phyloP scores from a whole-genome alignment of 2,113 vertebrate genomes.

The Coptodon rendalli region DNA sequence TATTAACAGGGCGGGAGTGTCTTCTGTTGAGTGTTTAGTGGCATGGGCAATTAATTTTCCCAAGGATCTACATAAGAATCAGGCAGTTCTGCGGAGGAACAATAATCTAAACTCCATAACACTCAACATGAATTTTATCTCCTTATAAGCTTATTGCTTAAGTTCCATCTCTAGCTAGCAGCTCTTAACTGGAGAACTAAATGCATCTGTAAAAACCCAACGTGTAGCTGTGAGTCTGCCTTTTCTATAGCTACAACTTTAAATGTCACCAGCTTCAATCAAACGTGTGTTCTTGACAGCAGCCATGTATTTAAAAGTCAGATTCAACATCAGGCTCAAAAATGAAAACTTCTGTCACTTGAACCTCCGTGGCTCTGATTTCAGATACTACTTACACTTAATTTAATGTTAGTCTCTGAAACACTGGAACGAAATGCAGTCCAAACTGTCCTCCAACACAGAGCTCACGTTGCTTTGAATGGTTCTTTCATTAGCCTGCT shows the following conservation, averaged over 20 bases:
- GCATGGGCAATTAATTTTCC: neutral
- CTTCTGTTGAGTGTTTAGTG: neutral
- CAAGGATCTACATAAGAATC: neutral
- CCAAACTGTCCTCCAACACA: neutral
- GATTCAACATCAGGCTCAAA: neutral
- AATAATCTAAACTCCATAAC: neutral
- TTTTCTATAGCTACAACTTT: neutral
- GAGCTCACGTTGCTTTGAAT: neutral
- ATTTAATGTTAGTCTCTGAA: neutral
- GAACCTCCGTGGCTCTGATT: neutral
- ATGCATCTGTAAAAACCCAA: neutral
- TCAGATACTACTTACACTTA: neutral
- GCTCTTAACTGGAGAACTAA: neutral
- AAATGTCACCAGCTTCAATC: neutral
- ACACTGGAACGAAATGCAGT: neutral
- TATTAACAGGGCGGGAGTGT: neutral
- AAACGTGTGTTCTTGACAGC: neutral
- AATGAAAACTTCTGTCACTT: neutral
- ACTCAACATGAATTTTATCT: neutral
- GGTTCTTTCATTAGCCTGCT: neutral
- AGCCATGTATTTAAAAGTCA: neutral
- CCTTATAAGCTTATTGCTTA: neutral
- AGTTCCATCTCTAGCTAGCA: neutral
- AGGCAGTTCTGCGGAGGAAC: accelerated
- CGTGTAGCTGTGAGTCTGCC: neutral